Base-by-base conservation (phyloP, 2,797 vertebrate species). In the Perodicticus potto region DNA sequence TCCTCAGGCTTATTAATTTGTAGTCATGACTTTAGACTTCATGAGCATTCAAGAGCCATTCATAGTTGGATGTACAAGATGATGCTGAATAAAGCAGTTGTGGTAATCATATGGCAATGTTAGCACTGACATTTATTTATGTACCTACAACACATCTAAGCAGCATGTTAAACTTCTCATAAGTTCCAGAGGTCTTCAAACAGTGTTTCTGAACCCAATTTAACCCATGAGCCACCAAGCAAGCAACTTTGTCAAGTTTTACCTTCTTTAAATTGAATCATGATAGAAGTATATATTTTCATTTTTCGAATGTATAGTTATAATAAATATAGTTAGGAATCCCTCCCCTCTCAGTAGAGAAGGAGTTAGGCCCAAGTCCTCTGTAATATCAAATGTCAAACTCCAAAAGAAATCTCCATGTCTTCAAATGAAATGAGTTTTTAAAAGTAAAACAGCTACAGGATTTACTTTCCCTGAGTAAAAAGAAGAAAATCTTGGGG, bases 271-370 rank as follows among this genome's bases (percentile, higher is more conserved):
- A 94, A 91, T 94, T 67, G 22, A 55, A 57, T 74, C 57, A 65
- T 95, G 53, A 91, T 86, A 96, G 81, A 85, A 94, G 22, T 70
- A 1, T 16, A 25, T 95, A n/a, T 86, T 97, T 93, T 89, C 20
- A 49, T 40, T 89, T 95, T 95, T 87, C 27, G 86, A 69, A 16
- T 80, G 23, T 61, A 72, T 86, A 73, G 76, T 89, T 92, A 88
- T 40, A 89, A 93, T 83, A 89, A 91, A 57, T 74, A 63, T 3
- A 65, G 17, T 32, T 93, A 93, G 67, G 53, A 73, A 84, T 82
- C 53, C 16, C 17, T 85, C 17, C 29, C 22, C 20, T 81, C 69
- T 91, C 43, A 67, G 27, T 86, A 80, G 65, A 95, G 67, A 96
- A 84, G 55, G 13, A 88, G 7, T 88, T 55, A 81, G 57, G 22